Evolutionary conservation across 1,140 invertebrate species (phyloP).

Genomic region (Drosophila tristis): DNA sequence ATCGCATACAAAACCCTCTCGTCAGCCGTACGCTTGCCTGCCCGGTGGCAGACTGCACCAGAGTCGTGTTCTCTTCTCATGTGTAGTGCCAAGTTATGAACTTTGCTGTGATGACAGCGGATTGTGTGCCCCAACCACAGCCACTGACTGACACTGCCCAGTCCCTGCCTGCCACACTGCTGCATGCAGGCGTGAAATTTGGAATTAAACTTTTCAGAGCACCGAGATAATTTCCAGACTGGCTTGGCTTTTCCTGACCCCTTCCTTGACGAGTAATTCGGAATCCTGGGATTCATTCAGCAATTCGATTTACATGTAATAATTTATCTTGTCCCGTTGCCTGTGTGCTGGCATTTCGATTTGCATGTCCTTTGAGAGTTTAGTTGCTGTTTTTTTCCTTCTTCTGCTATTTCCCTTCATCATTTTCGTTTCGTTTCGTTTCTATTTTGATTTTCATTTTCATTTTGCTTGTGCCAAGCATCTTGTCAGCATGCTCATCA

Average conservation of each 20-base stretch:
- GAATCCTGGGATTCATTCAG: slow-evolving; percentile 15
- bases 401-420: slow-evolving; percentile 22
- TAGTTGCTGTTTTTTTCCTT: slow-evolving; percentile 50
- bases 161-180: slow-evolving; percentile 18
- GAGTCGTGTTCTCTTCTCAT: slow-evolving; percentile 2
- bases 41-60: slow-evolving; percentile 22
- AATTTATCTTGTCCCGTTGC: slow-evolving; percentile 59
- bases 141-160: background rate
- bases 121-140: slow-evolving; percentile 25
- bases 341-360: slow-evolving; percentile 62
- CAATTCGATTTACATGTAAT: slow-evolving; percentile 61
- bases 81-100: slow-evolving; percentile 36
- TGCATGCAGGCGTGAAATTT: slow-evolving; percentile 46
- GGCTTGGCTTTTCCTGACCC: slow-evolving; percentile 1
- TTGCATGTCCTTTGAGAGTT: slow-evolving; percentile 67
- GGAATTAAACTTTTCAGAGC: slow-evolving; percentile 34
- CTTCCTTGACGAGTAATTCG: slow-evolving; percentile 8
- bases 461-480: slow-evolving; percentile 20
- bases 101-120: slow-evolving; percentile 53
- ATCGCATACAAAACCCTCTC: slow-evolving; percentile 51
- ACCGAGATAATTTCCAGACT: slow-evolving; percentile 26
- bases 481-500: slow-evolving; percentile 47
- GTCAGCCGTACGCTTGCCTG: slow-evolving; percentile 16
- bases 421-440: slow-evolving; percentile 48
- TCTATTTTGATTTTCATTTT: slow-evolving; percentile 44